phyloP scores from a whole-genome alignment of 2,888 invertebrate genomes.

The Lasioglossum figueresi region DNA sequence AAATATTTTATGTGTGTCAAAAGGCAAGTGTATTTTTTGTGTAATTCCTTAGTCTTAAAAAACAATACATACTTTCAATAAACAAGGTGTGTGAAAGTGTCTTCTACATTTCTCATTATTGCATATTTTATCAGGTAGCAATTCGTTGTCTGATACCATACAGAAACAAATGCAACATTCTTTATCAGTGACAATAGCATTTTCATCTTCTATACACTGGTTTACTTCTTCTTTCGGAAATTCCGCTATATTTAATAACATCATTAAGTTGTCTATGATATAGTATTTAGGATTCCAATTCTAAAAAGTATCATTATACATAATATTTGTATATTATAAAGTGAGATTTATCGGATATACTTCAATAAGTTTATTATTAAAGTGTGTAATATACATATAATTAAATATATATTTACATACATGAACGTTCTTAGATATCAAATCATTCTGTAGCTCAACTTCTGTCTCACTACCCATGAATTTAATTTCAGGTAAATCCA shows the following conservation, averaged over 20 bases:
- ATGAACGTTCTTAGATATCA: slow-evolving; percentile 71
- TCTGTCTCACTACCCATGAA: slow-evolving; percentile 77
- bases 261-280: slow-evolving; percentile 75
- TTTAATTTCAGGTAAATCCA: slow-evolving; percentile 75
- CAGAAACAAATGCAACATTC: slow-evolving; percentile 82
- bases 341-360: not conserved
- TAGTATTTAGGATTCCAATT: slow-evolving; percentile 75
- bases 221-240: slow-evolving; percentile 72
- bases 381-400: not conserved
- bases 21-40: not conserved
- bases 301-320: slow-evolving; percentile 62
- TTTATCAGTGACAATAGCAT: slow-evolving; percentile 73
- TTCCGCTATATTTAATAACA: slow-evolving; percentile 74
- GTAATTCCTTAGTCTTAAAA: not conserved
- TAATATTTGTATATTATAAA: slow-evolving; percentile 1
- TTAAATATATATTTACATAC: slow-evolving; percentile 59
- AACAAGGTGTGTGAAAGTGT: slow-evolving; percentile 78
- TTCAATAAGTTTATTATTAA: not conserved
- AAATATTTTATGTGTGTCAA: slow-evolving; percentile 13
- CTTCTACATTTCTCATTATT: slow-evolving; percentile 77
- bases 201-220: slow-evolving; percentile 38
- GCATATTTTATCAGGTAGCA: slow-evolving; percentile 78
- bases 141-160: slow-evolving; percentile 71
- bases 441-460: slow-evolving; percentile 71
- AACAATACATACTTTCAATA: slow-evolving; percentile 73